Base-by-base conservation (phyloP, 2,888 invertebrate genomes). In the Cheilosia grossa region DNA sequence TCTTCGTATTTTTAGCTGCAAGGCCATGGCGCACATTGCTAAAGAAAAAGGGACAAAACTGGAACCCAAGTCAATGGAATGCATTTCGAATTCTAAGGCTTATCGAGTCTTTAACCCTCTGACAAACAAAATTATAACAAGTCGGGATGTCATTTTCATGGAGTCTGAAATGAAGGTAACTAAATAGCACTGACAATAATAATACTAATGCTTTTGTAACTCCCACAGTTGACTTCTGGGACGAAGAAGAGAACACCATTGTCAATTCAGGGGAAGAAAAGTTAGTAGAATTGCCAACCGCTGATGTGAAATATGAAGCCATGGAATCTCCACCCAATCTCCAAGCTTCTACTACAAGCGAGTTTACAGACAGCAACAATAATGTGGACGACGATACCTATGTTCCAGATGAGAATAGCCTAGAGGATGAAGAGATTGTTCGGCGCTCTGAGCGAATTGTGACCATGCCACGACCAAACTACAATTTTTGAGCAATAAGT, bases 21-120 rank as follows among this genome's bases (percentile, higher is more conserved):
- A 64, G 19, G 79, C 82, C 1, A 72, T 87, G 49, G 79, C 61
- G 44, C 85, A 87, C 27, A 33, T 87, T 17, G 81, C 81, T 0
- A 87, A 87, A 44, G 79, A 86, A 66, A 87, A 67, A n/a, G 63
- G 81, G 10, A 47, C 15, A 2, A 85, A 87, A 49, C 56, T 83
- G 9, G 66, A 83, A 42, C 49, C 64, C 1, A 82, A 83, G 64
- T 78, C 80, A 13, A 19, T 27, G 7, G 80, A 87, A 33, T 78
- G 78, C n/a, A 72, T 87, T 1, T 61, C 42, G 0, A 72, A 75
- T 4, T 54, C 80, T 15, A 87, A 87, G 30, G 87, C 72, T 0
- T 86, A 85, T 37, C 53, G 85, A 42, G 15, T 66, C 2, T 75
- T 49, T 24, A 58, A 66, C 30, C 66, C 66, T 13, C 13, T 21